phyloP scores from a whole-genome alignment of 30 jellyfish, hydroid and myxozoan genomes.

The Mastigias papua region DNA sequence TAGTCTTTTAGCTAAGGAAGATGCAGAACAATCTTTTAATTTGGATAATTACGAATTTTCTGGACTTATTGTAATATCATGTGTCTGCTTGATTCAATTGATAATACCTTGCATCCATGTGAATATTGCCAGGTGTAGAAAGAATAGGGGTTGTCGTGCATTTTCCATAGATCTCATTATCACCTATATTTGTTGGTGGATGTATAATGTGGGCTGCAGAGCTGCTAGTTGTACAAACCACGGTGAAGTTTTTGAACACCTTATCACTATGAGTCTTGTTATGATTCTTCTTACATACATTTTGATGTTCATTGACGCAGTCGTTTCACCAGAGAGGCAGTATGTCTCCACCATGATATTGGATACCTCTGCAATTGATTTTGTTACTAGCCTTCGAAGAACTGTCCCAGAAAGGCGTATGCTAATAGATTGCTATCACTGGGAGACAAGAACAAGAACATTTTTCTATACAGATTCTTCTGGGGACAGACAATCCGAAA shows the following conservation, averaged over 20 bases:
- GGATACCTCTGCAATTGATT: constrained; percentile 1
- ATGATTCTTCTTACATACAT: constrained; percentile 16
- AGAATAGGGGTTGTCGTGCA: constrained; percentile 23
- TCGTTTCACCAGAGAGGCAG: constrained; percentile 23
- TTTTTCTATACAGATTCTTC: constrained; percentile 52
- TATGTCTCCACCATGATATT: constrained; percentile 8
- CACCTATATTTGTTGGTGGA: constrained; percentile 22
- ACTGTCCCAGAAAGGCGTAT: not conserved
- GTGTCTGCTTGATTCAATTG: constrained; percentile 10
- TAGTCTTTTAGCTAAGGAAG: not conserved
- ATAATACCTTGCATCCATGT: constrained; percentile 5
- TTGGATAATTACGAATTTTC: not conserved
- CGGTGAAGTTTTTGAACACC: constrained; percentile 6
- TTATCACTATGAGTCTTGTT: constrained; percentile 24
- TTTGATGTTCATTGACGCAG: constrained; percentile 53
- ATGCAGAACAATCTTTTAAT: not conserved
- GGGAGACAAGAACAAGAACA: constrained; percentile 57
- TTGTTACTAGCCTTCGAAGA: constrained; percentile 2
- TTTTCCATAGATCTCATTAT: constrained; percentile 35
- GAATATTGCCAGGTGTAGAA: not conserved
- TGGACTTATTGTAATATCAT: not conserved
- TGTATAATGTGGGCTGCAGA: constrained; percentile 27
- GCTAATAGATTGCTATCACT: constrained; percentile 65
- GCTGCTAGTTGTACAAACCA: constrained; percentile 21
- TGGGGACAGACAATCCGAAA: constrained; percentile 52